These are phyloP conservation scores for Cosmorhoe ocellata DNA, from an alignment of 2,888 invertebrate genomes.

Conservation along the genomic window DNA sequence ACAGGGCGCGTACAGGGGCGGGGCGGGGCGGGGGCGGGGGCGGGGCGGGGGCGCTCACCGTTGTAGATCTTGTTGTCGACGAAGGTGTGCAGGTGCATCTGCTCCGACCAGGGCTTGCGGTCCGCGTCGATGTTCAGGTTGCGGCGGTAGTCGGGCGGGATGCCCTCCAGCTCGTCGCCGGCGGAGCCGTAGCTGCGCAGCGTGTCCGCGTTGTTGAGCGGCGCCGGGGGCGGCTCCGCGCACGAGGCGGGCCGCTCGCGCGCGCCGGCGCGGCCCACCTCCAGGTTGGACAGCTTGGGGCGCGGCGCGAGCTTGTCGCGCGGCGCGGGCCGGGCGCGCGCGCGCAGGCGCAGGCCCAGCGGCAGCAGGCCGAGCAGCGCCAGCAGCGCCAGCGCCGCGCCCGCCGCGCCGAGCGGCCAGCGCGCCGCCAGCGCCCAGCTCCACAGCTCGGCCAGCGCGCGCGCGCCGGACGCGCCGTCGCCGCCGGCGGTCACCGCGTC, in stretches of 20 bases:
- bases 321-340: conserved; percentile 31
- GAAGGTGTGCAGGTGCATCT: conserved; percentile 90
- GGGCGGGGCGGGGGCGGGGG: conserved; percentile 11
- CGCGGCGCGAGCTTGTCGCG: conserved; percentile 56
- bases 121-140: conserved; percentile 89
- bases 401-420: conserved; percentile 54
- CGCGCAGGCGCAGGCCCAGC: conserved; percentile 40
- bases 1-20: conserved; percentile 1
- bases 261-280: conserved; percentile 51
- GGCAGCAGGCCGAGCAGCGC: conserved; percentile 43
- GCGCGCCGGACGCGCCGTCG: conserved; percentile 47
- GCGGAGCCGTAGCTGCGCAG: conserved; percentile 96
- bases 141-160: conserved; percentile 91
- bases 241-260: conserved; percentile 90
- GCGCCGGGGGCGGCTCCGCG: conserved; percentile 76
- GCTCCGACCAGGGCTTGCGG: conserved; percentile 93
- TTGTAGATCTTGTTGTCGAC: conserved; percentile 93
- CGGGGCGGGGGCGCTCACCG: conserved; percentile 80
- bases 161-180: conserved; percentile 95
- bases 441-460: conserved; percentile 52
- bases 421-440: conserved; percentile 55
- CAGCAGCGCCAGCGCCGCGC: conserved; percentile 48
- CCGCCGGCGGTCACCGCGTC: conserved; percentile 71
- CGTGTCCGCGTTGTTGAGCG: conserved; percentile 93
- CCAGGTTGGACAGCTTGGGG: conserved; percentile 88